phyloP scores from a whole-genome alignment of 2,888 invertebrate genomes.

The Ornithoptera priamus region DNA sequence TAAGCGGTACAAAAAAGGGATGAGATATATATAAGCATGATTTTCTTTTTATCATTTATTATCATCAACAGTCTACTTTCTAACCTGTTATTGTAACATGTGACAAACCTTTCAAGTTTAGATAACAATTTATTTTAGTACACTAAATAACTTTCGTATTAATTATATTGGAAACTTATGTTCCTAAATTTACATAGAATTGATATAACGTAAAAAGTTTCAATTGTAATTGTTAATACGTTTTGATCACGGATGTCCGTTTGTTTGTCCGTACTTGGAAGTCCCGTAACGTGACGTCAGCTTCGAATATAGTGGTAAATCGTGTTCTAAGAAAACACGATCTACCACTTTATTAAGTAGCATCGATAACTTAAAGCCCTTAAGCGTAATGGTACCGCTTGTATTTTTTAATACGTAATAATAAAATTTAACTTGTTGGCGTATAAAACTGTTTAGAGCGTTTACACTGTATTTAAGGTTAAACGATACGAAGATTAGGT shows the following conservation, averaged over 20 bases:
- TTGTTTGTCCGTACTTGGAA: constrained; percentile 24
- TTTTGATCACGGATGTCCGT: constrained; percentile 26
- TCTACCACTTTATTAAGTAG: constrained; percentile 2
- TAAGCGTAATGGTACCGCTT: background rate
- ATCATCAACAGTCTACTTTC: too few relatives aligned
- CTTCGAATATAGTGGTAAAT: constrained; percentile 11
- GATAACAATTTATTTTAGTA: background rate
- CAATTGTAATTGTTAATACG: constrained; percentile 6
- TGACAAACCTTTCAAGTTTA: too few relatives aligned
- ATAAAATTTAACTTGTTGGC: background rate
- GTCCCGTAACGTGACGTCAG: constrained; percentile 25
- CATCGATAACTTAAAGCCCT: constrained; percentile 5
- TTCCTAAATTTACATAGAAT: background rate
- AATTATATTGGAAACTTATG: background rate
- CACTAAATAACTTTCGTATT: background rate
- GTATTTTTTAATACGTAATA: background rate
- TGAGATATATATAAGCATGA: too few relatives aligned
- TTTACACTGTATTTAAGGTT: background rate
- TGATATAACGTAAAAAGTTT: background rate
- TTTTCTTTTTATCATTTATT: too few relatives aligned
- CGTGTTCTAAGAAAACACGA: constrained; percentile 2
- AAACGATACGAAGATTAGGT: background rate
- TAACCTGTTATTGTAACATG: too few relatives aligned
- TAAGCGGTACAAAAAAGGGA: too few relatives aligned
- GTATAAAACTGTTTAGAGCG: background rate